Evolutionary conservation across 2,113 vertebrate genomes (phyloP).

Genomic region (Chrysemys picta): DNA sequence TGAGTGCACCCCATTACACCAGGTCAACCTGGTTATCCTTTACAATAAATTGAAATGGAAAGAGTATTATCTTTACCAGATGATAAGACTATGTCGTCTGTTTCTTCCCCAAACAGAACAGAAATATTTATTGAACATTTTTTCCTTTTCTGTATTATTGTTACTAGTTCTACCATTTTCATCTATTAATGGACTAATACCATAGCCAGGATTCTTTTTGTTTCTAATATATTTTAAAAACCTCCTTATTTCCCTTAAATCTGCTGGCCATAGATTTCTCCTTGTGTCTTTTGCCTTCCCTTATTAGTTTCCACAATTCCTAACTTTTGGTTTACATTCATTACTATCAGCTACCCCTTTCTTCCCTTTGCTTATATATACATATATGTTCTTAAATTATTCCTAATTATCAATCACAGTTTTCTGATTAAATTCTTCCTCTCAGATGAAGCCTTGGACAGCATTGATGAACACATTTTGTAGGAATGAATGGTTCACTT

Average conservation of each 20-base stretch:
- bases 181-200: neutral
- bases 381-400: neutral
- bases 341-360: too few relatives aligned
- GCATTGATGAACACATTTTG: neutral
- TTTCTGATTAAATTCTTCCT: neutral
- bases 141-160: neutral
- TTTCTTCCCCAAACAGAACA: neutral
- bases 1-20: too few relatives aligned
- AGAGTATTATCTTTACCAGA: neutral
- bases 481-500: neutral
- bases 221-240: neutral
- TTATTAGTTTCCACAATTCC: too few relatives aligned
- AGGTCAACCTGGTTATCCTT: neutral
- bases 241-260: neutral
- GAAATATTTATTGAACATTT: neutral
- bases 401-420: neutral
- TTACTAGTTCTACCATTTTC: neutral
- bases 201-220: neutral
- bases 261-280: neutral
- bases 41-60: neutral
- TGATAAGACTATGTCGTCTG: neutral
- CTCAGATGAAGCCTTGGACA: neutral
- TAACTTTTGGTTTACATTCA: too few relatives aligned
- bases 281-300: too few relatives aligned
- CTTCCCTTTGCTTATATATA: too few relatives aligned